phyloP scores from a whole-genome alignment of 1,140 invertebrate species.

The Physella acuta region DNA sequence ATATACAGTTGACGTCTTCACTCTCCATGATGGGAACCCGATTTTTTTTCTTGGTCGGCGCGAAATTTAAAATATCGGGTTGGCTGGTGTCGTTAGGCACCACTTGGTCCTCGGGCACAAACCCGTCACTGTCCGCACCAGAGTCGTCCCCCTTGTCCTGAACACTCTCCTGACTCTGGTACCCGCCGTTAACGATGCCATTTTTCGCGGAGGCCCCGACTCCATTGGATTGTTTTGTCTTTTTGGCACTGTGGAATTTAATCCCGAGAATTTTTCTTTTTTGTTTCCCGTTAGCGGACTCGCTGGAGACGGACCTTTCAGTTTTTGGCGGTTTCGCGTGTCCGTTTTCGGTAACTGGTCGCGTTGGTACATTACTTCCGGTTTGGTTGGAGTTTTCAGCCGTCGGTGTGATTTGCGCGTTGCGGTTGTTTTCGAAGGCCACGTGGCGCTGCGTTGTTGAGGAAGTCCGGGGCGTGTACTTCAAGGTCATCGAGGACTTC shows the following conservation, averaged over 20 bases:
- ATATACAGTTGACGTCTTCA: slow-evolving; percentile 20
- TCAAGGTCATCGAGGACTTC: background rate
- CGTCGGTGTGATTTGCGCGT: too few species aligned
- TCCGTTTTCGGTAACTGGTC: too few species aligned
- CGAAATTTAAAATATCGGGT: background rate
- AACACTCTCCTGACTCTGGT: background rate
- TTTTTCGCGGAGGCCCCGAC: background rate
- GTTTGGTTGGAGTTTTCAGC: too few species aligned
- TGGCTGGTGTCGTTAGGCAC: background rate
- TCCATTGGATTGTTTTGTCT: background rate
- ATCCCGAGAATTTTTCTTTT: too few species aligned
- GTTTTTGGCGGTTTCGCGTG: background rate
- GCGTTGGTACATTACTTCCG: too few species aligned
- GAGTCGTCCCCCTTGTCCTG: background rate
- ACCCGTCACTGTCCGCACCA: slow-evolving; percentile 14
- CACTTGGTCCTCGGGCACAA: background rate
- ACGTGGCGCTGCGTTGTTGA: too few species aligned
- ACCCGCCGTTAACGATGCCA: background rate
- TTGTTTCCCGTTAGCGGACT: background rate
- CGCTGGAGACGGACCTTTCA: background rate
- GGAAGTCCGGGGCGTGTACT: background rate
- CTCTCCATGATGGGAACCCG: slow-evolving; percentile 5
- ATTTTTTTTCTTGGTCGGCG: background rate
- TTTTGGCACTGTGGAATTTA: background rate
- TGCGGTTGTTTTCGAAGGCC: too few species aligned